Base-by-base conservation (phyloP, 2,113 vertebrate species). In the Lipophrys pholis region DNA sequence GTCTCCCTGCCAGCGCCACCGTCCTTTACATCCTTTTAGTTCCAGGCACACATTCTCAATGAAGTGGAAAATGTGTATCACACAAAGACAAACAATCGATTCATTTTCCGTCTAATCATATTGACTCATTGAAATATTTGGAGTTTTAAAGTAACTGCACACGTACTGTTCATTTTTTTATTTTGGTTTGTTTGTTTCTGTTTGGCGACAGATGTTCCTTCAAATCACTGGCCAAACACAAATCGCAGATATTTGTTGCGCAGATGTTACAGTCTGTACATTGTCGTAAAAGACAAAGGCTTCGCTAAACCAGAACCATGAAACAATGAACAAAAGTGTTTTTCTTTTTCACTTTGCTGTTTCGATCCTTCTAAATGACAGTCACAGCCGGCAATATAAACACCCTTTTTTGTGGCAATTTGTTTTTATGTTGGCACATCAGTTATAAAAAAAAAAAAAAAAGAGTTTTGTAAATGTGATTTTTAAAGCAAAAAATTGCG, bases 1-100 rank as follows among this genome's bases (percentile, higher is more conserved):
- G 74, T 76, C 76, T 59, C 60, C 2, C 50, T 55, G 14, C 51
- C 53, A 80, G 42, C 53, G 43, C 46, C 7, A 35, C 40, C 52
- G 73, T 30, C 50, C 67, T 80, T 64, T 78, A 55, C 60, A 46
- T 58, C 52, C 40, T 52, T 36, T 16, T n/a, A 30, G 2, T 30
- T 30, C 4, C 21, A 30, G 21, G 21, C 21, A 30, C 21, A 30
- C 21, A 30, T 30, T 30, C 21, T 30, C 21, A 30, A 30, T 30
- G 21, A 30, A 30, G 21, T 30, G 21, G 21, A 30, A 30, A 30
- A 30, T 30, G 2, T 30, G 21, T 30, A 30, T 30, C 21, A n/a
- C n/a, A n/a, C 21, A 30, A 30, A n/a, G n/a, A 30, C 21, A 30
- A 30, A 30, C 21, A 4, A 30, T 30, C 21, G 4, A 30, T 30